Evolutionary conservation across 2,888 invertebrate species (phyloP).

Genomic region (Galerucella calmariensis): DNA sequence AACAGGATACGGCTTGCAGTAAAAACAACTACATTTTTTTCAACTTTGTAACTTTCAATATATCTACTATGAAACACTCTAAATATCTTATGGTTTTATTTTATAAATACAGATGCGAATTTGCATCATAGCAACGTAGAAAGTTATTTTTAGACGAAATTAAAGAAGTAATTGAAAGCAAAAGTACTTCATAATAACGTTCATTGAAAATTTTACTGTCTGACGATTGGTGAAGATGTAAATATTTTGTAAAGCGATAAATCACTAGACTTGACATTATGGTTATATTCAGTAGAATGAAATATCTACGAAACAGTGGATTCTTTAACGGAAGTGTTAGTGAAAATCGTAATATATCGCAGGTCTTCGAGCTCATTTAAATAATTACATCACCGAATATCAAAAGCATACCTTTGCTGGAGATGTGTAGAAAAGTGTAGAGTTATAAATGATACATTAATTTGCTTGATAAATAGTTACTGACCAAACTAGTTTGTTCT

Average conservation of each 20-base stretch:
- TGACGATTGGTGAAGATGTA: conserved; percentile 6
- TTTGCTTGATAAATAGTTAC: no score
- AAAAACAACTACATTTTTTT: background rate
- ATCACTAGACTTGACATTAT: background rate
- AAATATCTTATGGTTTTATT: no score
- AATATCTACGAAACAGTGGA: background rate
- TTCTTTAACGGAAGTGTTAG: background rate
- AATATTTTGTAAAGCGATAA: conserved; percentile 13
- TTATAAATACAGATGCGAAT: conserved; percentile 4
- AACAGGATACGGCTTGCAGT: no score
- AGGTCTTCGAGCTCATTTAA: background rate
- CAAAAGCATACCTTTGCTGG: background rate
- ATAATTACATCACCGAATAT: background rate
- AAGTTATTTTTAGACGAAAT: conserved; percentile 6
- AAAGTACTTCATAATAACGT: background rate
- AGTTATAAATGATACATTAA: no score
- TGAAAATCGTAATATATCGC: background rate
- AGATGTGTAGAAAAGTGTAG: no score
- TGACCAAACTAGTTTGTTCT: no score
- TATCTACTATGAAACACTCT: no score
- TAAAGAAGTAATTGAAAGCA: conserved; percentile 7
- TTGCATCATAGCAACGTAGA: background rate
- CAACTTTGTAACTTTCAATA: background rate
- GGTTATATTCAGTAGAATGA: background rate
- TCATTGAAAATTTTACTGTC: conserved; percentile 11